Base-by-base conservation (phyloP, 2,113 vertebrate genomes). In the Pelecanoides urinatrix region DNA sequence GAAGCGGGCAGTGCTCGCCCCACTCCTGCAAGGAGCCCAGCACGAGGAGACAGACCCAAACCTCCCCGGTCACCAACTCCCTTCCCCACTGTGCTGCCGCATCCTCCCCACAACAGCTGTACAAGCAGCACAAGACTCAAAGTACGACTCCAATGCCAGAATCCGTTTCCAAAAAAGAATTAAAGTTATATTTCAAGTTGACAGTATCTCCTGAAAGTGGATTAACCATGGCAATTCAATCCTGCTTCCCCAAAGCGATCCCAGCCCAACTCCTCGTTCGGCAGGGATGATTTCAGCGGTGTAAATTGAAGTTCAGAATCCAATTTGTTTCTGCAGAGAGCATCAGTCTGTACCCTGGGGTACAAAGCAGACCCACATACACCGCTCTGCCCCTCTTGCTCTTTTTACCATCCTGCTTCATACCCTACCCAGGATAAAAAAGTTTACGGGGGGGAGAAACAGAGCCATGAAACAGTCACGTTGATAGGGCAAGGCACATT, bases 151-250 rank as follows among this genome's bases (percentile, higher is more conserved):
- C 14, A 11, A 53, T 7, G 40, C 61, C 83, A 91, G 52, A 96
- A 88, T 63, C 67, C 0, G 0, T 61, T 87, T 63, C 84, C 74
- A 92, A 85, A 79, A 91, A 22, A 40, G 56, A 92, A 94, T 45
- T 75, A 36, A 91, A 96, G 89, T 95, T 96, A 27, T 58, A 92
- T 91, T 88, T 95, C 91, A 91, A 94, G 55, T 53, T 84, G 86
- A 93, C 91, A 92, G 62, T 47, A 73, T 88, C 70, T 85, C 58
- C 77, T 73, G 82, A 44, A 94, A 96, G 89, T 92, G 73, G 92
- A 94, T 94, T 91, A 94, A 84, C 44, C 13, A 0, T 4, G 7
- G 89, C 89, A 87, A 55, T 95, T 49, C 77, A 87, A 83, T 63
- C 53, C 74, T 7, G 7, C 66, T 70, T 78, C 53, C 84, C 71